Evolutionary conservation across 2,888 invertebrate genomes (phyloP).

Genomic region (Plebejus melissa): DNA sequence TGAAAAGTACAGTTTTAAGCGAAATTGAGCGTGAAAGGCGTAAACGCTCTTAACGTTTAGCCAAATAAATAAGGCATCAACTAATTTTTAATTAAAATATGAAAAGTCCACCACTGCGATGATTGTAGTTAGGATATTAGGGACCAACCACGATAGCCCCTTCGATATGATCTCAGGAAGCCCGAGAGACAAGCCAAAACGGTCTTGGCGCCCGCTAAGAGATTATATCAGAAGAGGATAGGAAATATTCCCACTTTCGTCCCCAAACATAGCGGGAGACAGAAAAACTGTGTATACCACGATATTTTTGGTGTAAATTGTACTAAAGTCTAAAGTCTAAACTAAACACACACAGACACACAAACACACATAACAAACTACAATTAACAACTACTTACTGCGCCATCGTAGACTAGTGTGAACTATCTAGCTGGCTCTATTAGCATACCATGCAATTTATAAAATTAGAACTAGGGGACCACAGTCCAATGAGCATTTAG

Average conservation of each 20-base stretch:
- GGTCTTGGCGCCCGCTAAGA: too few species aligned
- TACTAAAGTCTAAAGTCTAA: not conserved
- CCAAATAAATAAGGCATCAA: not conserved
- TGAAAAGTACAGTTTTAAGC: too few species aligned
- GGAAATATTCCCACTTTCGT: not conserved
- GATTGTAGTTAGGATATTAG: too few species aligned
- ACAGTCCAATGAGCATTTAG: not conserved
- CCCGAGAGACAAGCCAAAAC: too few species aligned
- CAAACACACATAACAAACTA: constrained; percentile 3
- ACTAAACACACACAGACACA: not conserved
- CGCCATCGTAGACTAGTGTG: not conserved
- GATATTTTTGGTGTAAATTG: too few species aligned
- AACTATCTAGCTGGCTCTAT: constrained; percentile 1
- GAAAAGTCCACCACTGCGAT: too few species aligned
- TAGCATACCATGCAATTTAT: constrained; percentile 2
- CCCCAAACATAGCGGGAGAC: not conserved
- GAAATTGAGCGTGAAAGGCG: too few species aligned
- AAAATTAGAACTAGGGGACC: not conserved
- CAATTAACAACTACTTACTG: constrained; percentile 2
- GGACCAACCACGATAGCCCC: too few species aligned
- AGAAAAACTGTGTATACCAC: too few species aligned
- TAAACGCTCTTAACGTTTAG: too few species aligned
- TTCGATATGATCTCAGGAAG: too few species aligned
- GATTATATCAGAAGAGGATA: not conserved
- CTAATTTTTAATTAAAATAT: not conserved